A percentile compares a stretch with the other conserved stretches of the same genome.
These are phyloP conservation scores for Polylopha cassiicola DNA, from an alignment of 2,888 invertebrate species.

Conservation along the genomic window DNA sequence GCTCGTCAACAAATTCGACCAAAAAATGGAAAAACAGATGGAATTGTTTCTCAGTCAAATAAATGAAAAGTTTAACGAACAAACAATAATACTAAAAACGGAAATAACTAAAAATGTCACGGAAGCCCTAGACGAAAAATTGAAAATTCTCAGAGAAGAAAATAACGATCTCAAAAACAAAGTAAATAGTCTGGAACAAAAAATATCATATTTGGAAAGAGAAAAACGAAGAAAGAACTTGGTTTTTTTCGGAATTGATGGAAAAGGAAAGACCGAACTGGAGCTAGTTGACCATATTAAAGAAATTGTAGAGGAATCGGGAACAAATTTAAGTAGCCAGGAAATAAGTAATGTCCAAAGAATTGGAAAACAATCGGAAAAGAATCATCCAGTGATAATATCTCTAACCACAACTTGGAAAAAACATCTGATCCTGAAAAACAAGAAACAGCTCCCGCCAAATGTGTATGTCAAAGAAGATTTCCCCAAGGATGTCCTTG, in stretches of 20 bases:
- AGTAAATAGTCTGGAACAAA: slow-evolving; percentile 13
- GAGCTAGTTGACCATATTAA: slow-evolving; percentile 17
- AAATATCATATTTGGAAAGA: slow-evolving; percentile 7
- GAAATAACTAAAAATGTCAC: slow-evolving; percentile 11
- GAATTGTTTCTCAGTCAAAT: too few relatives aligned
- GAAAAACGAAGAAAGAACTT: slow-evolving; percentile 13
- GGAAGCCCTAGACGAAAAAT: slow-evolving; percentile 11
- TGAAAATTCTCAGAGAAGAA: slow-evolving; percentile 14
- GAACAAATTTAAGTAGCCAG: slow-evolving; percentile 10
- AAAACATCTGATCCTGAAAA: slow-evolving; percentile 15
- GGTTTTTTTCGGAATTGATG: slow-evolving; percentile 19
- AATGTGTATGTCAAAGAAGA: slow-evolving; percentile 19
- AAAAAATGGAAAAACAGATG: too few relatives aligned
- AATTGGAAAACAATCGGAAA: slow-evolving; percentile 6
- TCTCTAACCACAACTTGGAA: slow-evolving; percentile 16
- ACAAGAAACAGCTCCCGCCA: slow-evolving; percentile 1
- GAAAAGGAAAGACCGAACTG: slow-evolving; percentile 17
- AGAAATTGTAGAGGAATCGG: slow-evolving; percentile 12
- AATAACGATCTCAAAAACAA: slow-evolving; percentile 8
- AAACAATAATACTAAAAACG: slow-evolving; percentile 9
- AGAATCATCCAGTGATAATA: slow-evolving; percentile 19
- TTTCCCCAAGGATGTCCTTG: slow-evolving; percentile 13
- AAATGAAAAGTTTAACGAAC: slow-evolving; percentile 14
- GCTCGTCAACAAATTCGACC: too few relatives aligned
- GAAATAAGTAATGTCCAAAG: slow-evolving; percentile 16